A percentile compares a stretch with the other conserved stretches of the same genome.
Evolutionary conservation across 1,140 invertebrate species (phyloP).

Genomic region (Meteorus sp.): DNA sequence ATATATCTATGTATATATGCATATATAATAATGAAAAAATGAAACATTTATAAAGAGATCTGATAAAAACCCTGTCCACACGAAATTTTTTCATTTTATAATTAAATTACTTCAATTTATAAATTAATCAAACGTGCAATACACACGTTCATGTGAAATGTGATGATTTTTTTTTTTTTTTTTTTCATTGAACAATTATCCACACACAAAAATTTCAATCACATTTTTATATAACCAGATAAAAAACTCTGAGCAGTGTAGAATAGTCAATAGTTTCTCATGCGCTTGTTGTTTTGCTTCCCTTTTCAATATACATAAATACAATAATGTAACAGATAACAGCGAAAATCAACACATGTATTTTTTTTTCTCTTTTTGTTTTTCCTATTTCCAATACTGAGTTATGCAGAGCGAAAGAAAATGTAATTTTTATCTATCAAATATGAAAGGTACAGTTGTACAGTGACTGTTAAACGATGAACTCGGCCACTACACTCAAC

Average conservation of each 20-base stretch:
- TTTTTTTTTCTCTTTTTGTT: constrained; percentile 12
- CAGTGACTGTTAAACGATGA: constrained; percentile 4
- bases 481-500: not conserved
- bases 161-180: no score
- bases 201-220: not conserved
- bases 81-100: no score
- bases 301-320: constrained; percentile 14
- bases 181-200: no score
- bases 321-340: constrained; percentile 25
- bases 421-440: not conserved
- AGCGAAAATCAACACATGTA: constrained; percentile 23
- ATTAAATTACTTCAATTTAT: no score
- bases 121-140: no score
- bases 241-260: constrained; percentile 23
- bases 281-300: constrained; percentile 1
- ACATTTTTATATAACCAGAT: not conserved
- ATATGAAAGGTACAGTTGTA: constrained; percentile 19
- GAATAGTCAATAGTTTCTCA: constrained; percentile 6
- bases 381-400: constrained; percentile 19
- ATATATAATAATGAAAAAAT: no score
- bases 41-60: no score
- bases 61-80: no score
- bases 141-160: no score
- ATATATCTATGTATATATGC: no score
- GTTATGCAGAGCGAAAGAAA: constrained; percentile 2